Evolutionary conservation across 37 sponge, comb jelly and placozoan species (phyloP).

Genomic region (Beroe forskalii): DNA sequence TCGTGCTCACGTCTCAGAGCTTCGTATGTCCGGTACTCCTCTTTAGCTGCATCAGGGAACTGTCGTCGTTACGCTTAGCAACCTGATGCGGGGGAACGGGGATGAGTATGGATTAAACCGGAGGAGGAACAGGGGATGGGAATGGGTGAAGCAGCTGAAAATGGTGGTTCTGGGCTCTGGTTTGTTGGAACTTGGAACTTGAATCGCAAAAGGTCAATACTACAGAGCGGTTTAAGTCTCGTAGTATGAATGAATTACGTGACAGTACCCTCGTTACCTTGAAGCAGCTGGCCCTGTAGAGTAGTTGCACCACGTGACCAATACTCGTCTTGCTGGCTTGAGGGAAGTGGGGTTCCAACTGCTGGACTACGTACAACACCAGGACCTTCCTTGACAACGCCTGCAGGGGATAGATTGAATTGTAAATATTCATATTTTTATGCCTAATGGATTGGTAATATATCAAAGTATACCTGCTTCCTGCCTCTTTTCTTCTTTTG

Average conservation of each 20-base stretch:
- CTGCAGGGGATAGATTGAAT: too few relatives aligned
- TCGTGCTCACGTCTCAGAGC: conserved; percentile 88
- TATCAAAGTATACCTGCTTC: too few relatives aligned
- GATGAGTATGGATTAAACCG: too few relatives aligned
- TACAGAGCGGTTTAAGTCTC: too few relatives aligned
- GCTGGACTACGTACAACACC: conserved; percentile 85
- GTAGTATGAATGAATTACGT: neutral
- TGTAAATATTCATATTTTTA: too few relatives aligned
- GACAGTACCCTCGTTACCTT: conserved; percentile 71
- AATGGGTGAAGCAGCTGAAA: too few relatives aligned
- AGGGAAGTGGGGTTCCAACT: conserved; percentile 78
- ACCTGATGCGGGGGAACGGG: conserved; percentile 74
- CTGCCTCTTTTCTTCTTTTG: too few relatives aligned
- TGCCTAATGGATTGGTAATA: too few relatives aligned
- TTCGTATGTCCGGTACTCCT: conserved; percentile 89
- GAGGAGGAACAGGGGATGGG: too few relatives aligned
- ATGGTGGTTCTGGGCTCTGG: too few relatives aligned
- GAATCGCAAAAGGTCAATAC: too few relatives aligned
- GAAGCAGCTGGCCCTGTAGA: conserved; percentile 95
- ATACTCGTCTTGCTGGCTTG: conserved; percentile 92
- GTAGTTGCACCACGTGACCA: conserved; percentile 98
- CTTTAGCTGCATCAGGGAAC: conserved; percentile 93
- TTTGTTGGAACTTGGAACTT: too few relatives aligned
- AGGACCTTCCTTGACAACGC: conserved; percentile 83
- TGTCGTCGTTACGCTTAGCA: conserved; percentile 90